Evolutionary conservation across 35 echinoderm and acorn worm species (phyloP), one percentile per base, ranked within the genome.

Genomic region (Amphiura filiformis): DNA sequence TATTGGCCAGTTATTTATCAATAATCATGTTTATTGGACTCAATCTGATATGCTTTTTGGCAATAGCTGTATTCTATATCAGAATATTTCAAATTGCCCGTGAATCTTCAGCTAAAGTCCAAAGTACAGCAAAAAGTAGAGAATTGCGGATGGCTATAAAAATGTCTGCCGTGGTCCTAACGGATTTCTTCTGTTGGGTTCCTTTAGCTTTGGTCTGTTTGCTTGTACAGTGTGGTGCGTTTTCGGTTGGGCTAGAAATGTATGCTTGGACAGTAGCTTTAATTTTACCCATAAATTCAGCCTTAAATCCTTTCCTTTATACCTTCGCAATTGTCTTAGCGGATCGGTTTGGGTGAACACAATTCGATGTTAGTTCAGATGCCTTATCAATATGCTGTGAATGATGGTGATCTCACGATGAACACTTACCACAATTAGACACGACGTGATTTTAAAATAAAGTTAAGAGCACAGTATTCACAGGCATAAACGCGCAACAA

Each of bases 221-320:
- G 17, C 47, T 88, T 23, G 70, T 56, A 4, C 91, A 83, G 20
- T 18, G 32, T 77, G 84, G 84, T 1, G 31, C 38, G 30, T 36
- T 92, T 0, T 26, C 38, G 0, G 35, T 93, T 14, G 36, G 61
- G 0, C 36, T 35, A 4, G 75, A 84, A 18, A 26, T 97, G 1
- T 97, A 97, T 76, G 91, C 95, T 39, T 93, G 91, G 95, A 91
- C 86, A 0, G 95, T 89, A 0, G 82, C 89, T n/a, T 96, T 96
- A 33, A 87, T 96, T 47, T 79, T 96, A 28, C 94, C 94, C 14
- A 84, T 97, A 13, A 97, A 97, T 56, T 97, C 95, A 1, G 86
- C 95, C 1, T 9, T 97, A 34, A 97, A 97, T 40, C 95, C 95
- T 1, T 77, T 86, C 13, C 76, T 97, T 0, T 97, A 93, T 81